Conservation (phyloP, 2,113 vertebrate genomes). For the Columba livia region DNA sequence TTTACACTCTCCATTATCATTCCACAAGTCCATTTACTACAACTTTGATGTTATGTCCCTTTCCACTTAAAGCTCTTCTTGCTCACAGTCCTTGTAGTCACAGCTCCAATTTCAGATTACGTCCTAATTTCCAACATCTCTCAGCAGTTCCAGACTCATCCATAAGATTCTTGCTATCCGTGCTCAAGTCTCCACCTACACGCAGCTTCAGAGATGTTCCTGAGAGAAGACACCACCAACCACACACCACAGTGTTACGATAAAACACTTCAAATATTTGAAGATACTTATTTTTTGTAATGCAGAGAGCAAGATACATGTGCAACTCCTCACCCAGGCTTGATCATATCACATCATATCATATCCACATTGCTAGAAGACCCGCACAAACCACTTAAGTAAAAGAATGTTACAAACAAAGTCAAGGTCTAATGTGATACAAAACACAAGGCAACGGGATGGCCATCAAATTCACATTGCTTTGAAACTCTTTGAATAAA, state of each 20-base stretch:
- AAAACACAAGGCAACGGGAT: background rate
- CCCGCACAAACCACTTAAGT: background rate
- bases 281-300: background rate
- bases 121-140: background rate
- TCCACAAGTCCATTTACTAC: background rate
- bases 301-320: background rate
- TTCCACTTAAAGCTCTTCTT: background rate
- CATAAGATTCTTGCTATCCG: background rate
- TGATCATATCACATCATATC: accelerated
- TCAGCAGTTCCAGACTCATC: background rate
- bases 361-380: background rate
- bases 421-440: background rate
- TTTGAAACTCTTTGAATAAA: background rate
- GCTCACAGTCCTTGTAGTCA: background rate
- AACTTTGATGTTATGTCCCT: background rate
- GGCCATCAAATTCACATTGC: background rate
- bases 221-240: background rate
- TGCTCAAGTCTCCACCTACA: background rate
- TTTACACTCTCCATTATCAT: background rate
- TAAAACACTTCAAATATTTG: background rate
- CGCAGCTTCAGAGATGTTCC: background rate
- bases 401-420: background rate
- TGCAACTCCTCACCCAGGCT: background rate
- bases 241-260: accelerated
- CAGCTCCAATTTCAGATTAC: background rate